These are phyloP conservation scores for Pyralis farinalis DNA, from an alignment of 2,888 invertebrate genomes.

Conservation along the genomic window DNA sequence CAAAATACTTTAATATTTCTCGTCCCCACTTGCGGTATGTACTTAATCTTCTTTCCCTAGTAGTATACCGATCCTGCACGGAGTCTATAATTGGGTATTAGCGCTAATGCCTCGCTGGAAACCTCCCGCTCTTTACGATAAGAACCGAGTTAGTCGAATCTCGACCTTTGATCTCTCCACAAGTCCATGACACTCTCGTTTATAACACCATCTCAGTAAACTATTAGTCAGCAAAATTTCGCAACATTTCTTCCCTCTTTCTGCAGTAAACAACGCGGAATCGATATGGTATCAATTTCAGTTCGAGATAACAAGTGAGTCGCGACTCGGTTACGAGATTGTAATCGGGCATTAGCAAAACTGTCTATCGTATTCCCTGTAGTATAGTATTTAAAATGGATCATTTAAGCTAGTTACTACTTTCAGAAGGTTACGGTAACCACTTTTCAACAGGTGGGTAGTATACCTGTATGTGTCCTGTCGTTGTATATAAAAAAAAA, in stretches of 20 bases:
- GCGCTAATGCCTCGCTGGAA: constrained; percentile 52
- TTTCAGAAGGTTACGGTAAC: too few species aligned
- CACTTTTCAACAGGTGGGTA: too few species aligned
- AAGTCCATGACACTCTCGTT: too few species aligned
- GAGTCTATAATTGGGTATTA: constrained; percentile 70
- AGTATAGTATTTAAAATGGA: too few species aligned
- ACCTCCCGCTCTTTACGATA: constrained; percentile 22
- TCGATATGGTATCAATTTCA: too few species aligned
- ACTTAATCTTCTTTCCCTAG: constrained; percentile 56
- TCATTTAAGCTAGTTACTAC: too few species aligned
- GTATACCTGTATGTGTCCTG: too few species aligned
- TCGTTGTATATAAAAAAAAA: too few species aligned
- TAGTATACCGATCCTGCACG: constrained; percentile 40
- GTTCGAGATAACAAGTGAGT: too few species aligned
- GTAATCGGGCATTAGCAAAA: too few species aligned
- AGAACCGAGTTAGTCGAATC: background rate
- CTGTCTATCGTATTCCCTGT: too few species aligned
- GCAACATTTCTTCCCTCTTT: background rate
- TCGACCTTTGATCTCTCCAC: background rate
- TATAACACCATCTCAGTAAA: background rate
- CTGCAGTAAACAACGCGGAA: background rate
- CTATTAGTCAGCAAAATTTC: constrained; percentile 1
- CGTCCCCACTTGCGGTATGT: constrained; percentile 27
- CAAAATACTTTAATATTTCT: background rate
- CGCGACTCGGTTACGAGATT: too few species aligned